A percentile compares a stretch with the other conserved stretches of the same genome.
Evolutionary conservation across 1,140 invertebrate genomes (phyloP).

Genomic region (Nebria ingens): DNA sequence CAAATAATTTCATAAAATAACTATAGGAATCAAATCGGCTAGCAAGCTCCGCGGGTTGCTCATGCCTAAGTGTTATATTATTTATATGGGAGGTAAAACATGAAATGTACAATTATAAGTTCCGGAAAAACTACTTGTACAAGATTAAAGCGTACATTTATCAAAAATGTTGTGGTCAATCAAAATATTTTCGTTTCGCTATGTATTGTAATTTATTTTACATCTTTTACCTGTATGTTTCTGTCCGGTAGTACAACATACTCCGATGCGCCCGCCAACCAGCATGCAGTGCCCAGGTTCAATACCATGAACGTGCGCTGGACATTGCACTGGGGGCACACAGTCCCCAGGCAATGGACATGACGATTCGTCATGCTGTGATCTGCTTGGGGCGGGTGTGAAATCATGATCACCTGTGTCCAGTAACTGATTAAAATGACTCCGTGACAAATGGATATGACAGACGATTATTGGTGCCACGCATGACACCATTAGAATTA

Average conservation of each 20-base stretch:
- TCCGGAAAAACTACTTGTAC: too few species aligned
- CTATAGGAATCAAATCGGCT: too few species aligned
- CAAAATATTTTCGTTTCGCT: too few species aligned
- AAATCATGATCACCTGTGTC: constrained; percentile 15
- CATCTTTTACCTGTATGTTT: constrained; percentile 47
- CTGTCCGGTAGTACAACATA: constrained; percentile 47
- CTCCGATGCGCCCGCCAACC: constrained; percentile 34
- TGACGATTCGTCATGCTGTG: neutral
- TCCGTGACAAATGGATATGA: neutral
- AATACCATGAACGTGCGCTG: constrained; percentile 42
- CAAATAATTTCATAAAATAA: too few species aligned
- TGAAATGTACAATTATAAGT: too few species aligned
- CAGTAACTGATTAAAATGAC: neutral
- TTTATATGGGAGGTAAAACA: too few species aligned
- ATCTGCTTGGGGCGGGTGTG: constrained; percentile 15
- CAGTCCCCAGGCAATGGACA: constrained; percentile 31
- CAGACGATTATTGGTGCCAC: constrained; percentile 23
- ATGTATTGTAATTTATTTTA: too few species aligned
- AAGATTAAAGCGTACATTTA: too few species aligned
- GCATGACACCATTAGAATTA: constrained; percentile 25
- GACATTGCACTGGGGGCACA: constrained; percentile 48
- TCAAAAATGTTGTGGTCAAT: too few species aligned
- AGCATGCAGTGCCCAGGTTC: constrained; percentile 39
- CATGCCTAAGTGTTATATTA: too few species aligned
- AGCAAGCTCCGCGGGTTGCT: too few species aligned